Conservation (phyloP, 2,888 invertebrate genomes). For the Leptopterna dolabrata region DNA sequence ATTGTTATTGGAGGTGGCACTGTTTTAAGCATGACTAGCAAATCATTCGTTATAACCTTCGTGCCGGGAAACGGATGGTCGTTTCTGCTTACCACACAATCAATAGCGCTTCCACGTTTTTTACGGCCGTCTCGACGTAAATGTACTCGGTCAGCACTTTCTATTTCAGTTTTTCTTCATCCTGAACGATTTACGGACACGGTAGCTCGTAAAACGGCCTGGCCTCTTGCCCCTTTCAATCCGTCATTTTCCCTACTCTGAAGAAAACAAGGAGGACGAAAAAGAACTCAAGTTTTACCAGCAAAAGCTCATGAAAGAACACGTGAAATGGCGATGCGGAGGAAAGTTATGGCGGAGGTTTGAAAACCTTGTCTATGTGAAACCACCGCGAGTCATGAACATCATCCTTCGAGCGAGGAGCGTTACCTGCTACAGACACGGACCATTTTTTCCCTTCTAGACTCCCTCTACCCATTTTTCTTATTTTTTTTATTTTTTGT, state of each 20-base stretch:
- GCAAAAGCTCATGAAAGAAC: not conserved
- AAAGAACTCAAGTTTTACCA: not conserved
- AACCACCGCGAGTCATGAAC: slow-evolving; percentile 3
- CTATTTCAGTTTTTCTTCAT: not conserved
- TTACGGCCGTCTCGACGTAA: not conserved
- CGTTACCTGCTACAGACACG: slow-evolving; percentile 7
- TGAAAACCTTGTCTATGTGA: not conserved
- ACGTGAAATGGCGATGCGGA: not conserved
- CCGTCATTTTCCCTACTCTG: not conserved
- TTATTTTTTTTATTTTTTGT: slow-evolving; percentile 1
- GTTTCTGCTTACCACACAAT: not conserved
- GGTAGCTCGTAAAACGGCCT: not conserved
- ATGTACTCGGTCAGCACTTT: not conserved
- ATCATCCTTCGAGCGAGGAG: not conserved
- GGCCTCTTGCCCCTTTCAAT: not conserved
- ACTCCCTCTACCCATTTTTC: not conserved
- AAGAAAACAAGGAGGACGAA: not conserved
- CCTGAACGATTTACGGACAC: not conserved
- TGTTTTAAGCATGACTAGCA: not conserved
- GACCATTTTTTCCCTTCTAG: not conserved
- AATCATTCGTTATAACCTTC: not conserved
- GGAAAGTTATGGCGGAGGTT: not conserved
- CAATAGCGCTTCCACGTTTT: not conserved
- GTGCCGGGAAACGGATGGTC: not conserved
- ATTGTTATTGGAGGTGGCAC: not conserved